Percentiles rank a stretch among this genome's conserved stretches.
Conservation (phyloP, 2,888 invertebrate species). For the Leptinotarsa peninsularis region DNA sequence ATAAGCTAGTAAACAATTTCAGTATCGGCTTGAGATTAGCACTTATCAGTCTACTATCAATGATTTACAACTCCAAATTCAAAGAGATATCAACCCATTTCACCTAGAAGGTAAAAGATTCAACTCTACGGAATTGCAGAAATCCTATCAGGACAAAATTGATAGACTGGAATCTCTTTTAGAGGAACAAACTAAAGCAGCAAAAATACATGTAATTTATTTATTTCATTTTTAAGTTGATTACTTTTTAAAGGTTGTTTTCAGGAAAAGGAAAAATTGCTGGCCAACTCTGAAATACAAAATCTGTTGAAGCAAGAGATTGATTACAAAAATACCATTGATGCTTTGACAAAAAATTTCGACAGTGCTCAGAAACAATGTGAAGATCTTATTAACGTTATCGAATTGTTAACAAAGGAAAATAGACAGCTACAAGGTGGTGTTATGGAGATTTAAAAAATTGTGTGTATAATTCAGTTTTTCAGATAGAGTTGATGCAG, state of each 20-base stretch:
- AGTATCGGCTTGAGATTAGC: conserved; percentile 53
- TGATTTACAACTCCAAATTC: conserved; percentile 55
- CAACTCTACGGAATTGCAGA: conserved; percentile 55
- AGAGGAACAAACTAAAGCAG: conserved; percentile 51
- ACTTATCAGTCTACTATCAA: conserved; percentile 54
- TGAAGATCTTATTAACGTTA: conserved; percentile 53
- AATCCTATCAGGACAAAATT: conserved; percentile 54
- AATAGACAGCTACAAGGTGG: conserved; percentile 57
- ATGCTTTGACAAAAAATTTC: conserved; percentile 51
- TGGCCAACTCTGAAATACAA: conserved; percentile 52
- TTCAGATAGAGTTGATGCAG: conserved; percentile 47
- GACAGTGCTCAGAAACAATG: conserved; percentile 57
- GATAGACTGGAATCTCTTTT: conserved; percentile 51
- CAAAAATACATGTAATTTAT: conserved; percentile 48
- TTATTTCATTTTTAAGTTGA: background rate
- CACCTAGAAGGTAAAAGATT: conserved; percentile 50
- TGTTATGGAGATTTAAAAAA: background rate
- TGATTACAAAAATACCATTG: conserved; percentile 49
- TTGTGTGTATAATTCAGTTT: conserved; percentile 21
- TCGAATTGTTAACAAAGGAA: conserved; percentile 55
- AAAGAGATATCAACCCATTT: conserved; percentile 53
- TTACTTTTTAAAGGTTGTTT: conserved; percentile 28
- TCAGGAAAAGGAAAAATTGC: conserved; percentile 53
- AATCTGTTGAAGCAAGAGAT: conserved; percentile 48
- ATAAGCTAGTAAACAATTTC: conserved; percentile 29